These are phyloP conservation scores for Drosophila baimaii DNA, from an alignment of 1,140 invertebrate species.

Conservation along the genomic window DNA sequence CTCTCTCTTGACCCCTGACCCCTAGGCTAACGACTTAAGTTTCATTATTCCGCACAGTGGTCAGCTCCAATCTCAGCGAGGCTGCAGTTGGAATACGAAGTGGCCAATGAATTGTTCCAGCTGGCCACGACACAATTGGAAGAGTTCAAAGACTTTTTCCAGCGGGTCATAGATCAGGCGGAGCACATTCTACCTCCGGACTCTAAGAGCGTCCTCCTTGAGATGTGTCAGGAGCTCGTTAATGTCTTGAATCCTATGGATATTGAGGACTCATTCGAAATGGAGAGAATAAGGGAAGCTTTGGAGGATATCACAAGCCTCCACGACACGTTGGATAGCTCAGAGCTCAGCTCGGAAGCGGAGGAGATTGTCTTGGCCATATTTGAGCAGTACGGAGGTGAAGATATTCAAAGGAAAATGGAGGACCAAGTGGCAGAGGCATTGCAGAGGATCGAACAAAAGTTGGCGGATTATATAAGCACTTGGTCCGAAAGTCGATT, in stretches of 20 bases:
- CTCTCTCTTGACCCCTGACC: neutral
- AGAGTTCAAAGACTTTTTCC: conserved; percentile 31
- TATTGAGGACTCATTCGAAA: conserved; percentile 33
- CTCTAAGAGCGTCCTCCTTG: conserved; percentile 13
- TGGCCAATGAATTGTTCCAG: conserved; percentile 28
- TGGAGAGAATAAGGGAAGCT: conserved; percentile 7
- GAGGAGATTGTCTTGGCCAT: conserved; percentile 26
- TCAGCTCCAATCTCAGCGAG: conserved; percentile 25
- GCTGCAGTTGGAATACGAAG: conserved; percentile 23
- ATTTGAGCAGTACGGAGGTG: conserved; percentile 29
- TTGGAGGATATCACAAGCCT: neutral
- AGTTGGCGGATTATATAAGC: conserved; percentile 27
- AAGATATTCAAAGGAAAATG: conserved; percentile 23
- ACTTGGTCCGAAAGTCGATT: conserved; percentile 2
- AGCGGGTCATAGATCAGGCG: conserved; percentile 42
- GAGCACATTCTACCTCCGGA: conserved; percentile 13
- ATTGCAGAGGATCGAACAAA: conserved; percentile 2
- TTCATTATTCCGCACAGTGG: conserved; percentile 1
- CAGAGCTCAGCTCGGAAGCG: conserved; percentile 6
- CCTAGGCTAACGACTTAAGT: neutral
- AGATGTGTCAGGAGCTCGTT: conserved; percentile 17
- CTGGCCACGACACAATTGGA: neutral
- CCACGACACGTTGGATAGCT: neutral
- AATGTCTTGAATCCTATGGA: neutral
- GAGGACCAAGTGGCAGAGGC: neutral